These are phyloP conservation scores for Chloroceryle aenea DNA, from an alignment of 2,113 vertebrate species.

Conservation along the genomic window DNA sequence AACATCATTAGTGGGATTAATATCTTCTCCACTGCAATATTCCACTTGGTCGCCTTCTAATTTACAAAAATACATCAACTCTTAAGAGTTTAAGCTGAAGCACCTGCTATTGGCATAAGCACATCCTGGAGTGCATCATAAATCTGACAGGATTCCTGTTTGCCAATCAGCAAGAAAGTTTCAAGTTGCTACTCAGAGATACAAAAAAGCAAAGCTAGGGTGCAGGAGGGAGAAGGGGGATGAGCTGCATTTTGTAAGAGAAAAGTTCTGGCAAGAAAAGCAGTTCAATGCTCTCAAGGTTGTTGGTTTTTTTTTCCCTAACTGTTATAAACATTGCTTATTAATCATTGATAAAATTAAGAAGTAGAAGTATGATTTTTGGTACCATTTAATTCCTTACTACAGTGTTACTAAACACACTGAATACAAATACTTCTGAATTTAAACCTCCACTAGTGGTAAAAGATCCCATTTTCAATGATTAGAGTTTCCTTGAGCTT, in stretches of 20 bases:
- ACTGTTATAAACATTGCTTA: background rate
- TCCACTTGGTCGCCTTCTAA: slow-evolving; percentile 5
- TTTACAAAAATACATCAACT: slow-evolving; percentile 28
- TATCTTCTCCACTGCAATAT: background rate
- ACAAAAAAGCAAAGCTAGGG: slow-evolving; percentile 42
- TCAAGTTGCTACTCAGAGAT: slow-evolving; percentile 25
- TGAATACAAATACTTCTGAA: background rate
- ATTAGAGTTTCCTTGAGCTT: background rate
- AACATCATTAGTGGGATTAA: slow-evolving; percentile 1
- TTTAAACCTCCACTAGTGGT: background rate
- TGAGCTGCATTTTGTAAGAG: background rate
- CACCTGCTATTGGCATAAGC: slow-evolving; percentile 12
- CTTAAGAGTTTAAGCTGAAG: slow-evolving; percentile 21
- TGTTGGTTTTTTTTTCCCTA: background rate
- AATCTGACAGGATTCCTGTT: background rate
- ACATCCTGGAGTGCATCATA: background rate
- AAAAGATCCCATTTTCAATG: background rate
- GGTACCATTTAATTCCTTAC: background rate
- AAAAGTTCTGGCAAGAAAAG: background rate
- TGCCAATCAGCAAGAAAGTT: slow-evolving; percentile 37
- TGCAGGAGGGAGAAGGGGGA: background rate
- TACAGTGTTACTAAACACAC: rapidly evolving
- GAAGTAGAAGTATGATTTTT: background rate
- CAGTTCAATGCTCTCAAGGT: background rate
- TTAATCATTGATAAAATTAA: background rate